Evolutionary conservation across 2,797 vertebrate species (phyloP).

Genomic region (Microctenopoma steveboyesi): DNA sequence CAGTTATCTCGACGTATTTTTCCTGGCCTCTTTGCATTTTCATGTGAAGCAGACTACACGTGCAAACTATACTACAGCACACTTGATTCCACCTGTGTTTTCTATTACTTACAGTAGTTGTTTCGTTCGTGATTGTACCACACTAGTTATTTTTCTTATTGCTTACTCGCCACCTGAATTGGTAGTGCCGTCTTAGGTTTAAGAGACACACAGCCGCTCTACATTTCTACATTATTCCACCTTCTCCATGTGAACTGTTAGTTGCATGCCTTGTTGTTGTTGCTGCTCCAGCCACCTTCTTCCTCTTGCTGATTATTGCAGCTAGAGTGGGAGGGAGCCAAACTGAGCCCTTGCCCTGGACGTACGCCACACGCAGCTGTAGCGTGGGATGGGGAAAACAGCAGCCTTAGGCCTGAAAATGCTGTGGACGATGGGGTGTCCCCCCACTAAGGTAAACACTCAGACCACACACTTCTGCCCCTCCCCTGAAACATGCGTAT

Average conservation of each 20-base stretch:
- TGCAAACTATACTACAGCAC: conserved; percentile 49
- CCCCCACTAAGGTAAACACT: conserved; percentile 87
- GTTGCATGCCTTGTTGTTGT: conserved; percentile 87
- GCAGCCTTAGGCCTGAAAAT: conserved; percentile 87
- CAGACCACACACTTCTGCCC: conserved; percentile 84
- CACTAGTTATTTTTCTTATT: conserved; percentile 44
- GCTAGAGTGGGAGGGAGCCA: conserved; percentile 87
- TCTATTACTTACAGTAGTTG: conserved; percentile 36
- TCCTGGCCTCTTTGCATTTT: conserved; percentile 49
- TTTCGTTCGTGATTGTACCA: conserved; percentile 50
- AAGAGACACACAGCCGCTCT: conserved; percentile 72
- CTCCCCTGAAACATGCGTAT: conserved; percentile 67
- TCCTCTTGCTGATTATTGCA: conserved; percentile 90
- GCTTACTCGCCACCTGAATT: conserved; percentile 45
- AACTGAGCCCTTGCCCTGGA: conserved; percentile 86
- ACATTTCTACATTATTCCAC: conserved; percentile 77
- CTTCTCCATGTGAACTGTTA: conserved; percentile 83
- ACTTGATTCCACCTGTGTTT: conserved; percentile 44
- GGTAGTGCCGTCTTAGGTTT: conserved; percentile 55
- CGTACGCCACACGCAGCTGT: conserved; percentile 84
- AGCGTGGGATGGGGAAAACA: conserved; percentile 87
- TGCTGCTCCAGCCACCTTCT: conserved; percentile 88
- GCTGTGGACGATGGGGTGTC: conserved; percentile 85
- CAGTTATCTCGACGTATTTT: conserved; percentile 26
- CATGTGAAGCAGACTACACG: conserved; percentile 35